Conservation (phyloP, 2,888 invertebrate species). For the Gnatocerus cornutus region DNA sequence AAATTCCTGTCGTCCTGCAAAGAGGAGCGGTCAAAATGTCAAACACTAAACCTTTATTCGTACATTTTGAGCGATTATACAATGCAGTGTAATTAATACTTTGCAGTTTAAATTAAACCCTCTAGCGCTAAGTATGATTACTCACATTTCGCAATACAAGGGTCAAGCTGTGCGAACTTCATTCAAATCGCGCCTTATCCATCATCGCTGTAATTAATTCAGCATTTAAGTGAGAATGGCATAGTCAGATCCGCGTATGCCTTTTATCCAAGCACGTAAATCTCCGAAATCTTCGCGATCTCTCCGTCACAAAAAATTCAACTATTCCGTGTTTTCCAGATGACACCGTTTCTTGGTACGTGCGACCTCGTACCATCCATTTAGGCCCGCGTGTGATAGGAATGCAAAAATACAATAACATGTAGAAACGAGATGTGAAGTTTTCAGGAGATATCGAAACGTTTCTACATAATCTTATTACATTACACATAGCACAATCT, state of each 20-base stretch:
- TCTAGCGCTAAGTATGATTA: background rate
- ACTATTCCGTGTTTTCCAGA: conserved; percentile 14
- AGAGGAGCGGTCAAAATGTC: background rate
- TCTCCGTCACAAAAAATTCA: background rate
- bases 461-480: conserved; percentile 30
- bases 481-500: conserved; percentile 24
- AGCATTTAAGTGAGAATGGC: background rate
- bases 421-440: conserved; percentile 2
- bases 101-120: background rate
- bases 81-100: background rate
- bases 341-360: conserved; percentile 35
- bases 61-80: background rate
- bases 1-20: no score
- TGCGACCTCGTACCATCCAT: conserved; percentile 42
- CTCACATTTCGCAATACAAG: background rate
- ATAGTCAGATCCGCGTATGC: background rate
- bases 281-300: conserved; percentile 1
- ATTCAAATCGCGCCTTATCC: conserved; percentile 1
- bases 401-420: conserved; percentile 16
- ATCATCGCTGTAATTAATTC: background rate
- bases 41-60: background rate
- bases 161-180: conserved; percentile 10
- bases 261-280: background rate
- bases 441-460: conserved; percentile 24
- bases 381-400: conserved; percentile 22